A percentile compares a stretch with the other conserved stretches of the same genome.
Conservation (phyloP, 2,888 invertebrate genomes). For the Notocelia uddmanniana region DNA sequence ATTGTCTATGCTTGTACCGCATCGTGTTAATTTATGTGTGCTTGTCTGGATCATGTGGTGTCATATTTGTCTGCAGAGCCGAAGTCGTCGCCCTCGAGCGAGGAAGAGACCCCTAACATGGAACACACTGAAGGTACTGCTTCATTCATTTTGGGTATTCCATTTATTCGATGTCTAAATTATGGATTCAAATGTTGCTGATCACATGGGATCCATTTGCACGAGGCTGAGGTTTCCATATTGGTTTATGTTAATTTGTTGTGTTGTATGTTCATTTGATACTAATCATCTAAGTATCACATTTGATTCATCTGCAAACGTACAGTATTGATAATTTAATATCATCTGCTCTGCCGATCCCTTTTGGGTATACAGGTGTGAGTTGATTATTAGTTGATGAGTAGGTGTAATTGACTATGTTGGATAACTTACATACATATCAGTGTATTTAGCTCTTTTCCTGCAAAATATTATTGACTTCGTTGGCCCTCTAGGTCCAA, state of each 20-base stretch:
- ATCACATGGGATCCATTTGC: background rate
- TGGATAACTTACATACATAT: too few relatives aligned
- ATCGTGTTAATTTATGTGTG: conserved; percentile 1
- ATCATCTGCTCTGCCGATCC: too few relatives aligned
- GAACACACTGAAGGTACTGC: conserved; percentile 71
- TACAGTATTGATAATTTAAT: too few relatives aligned
- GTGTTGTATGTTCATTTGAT: background rate
- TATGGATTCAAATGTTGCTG: too few relatives aligned
- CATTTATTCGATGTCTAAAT: background rate
- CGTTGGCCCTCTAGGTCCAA: too few relatives aligned
- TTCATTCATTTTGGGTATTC: background rate
- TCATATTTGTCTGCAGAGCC: conserved; percentile 63
- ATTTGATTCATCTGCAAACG: too few relatives aligned
- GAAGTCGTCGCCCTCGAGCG: conserved; percentile 66
- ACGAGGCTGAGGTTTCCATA: background rate
- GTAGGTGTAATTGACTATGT: too few relatives aligned
- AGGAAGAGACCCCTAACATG: conserved; percentile 69
- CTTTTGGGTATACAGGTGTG: too few relatives aligned
- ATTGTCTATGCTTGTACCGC: background rate
- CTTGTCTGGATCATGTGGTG: conserved; percentile 20
- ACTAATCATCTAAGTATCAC: too few relatives aligned
- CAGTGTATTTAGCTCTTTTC: too few relatives aligned
- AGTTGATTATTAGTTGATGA: too few relatives aligned
- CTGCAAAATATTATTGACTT: too few relatives aligned
- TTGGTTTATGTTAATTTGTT: background rate